phyloP scores from a whole-genome alignment of 2,797 vertebrate genomes.

The Otus scops region DNA sequence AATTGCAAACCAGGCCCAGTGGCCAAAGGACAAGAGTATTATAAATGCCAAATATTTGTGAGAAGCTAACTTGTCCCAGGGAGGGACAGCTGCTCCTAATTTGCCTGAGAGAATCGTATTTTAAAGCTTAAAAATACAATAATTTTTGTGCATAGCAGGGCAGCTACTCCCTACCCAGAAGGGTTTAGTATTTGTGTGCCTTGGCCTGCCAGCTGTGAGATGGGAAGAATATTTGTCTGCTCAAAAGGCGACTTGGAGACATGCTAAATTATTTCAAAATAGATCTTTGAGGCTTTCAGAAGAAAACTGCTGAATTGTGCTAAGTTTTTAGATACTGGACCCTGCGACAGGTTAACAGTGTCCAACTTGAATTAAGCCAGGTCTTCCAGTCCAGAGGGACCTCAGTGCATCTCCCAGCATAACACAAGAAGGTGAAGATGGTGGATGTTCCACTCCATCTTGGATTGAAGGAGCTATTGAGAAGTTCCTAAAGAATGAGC shows the following conservation, averaged over 20 bases:
- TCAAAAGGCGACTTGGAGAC: constrained; percentile 10
- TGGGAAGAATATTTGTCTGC: constrained; percentile 44
- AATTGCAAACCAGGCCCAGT: constrained; percentile 42
- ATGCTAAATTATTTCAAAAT: constrained; percentile 43
- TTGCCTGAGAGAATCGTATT: constrained; percentile 59
- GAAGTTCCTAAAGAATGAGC: not conserved
- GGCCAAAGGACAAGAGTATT: constrained; percentile 53
- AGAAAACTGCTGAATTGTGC: not conserved
- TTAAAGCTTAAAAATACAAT: constrained; percentile 67
- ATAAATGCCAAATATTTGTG: constrained; percentile 56
- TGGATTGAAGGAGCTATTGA: not conserved
- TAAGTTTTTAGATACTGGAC: not conserved
- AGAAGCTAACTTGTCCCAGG: constrained; percentile 55
- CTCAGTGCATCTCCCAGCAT: not conserved
- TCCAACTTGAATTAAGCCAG: not conserved
- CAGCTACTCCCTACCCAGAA: constrained; percentile 66
- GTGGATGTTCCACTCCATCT: not conserved
- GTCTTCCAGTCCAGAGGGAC: not conserved
- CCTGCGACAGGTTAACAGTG: not conserved
- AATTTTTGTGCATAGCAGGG: constrained; percentile 61
- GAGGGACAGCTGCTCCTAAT: constrained; percentile 65
- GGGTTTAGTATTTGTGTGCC: constrained; percentile 57
- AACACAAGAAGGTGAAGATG: not conserved
- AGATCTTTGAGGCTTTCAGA: constrained; percentile 26
- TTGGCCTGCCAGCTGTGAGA: constrained; percentile 55